A percentile compares a stretch with the other conserved stretches of the same genome.
These are phyloP conservation scores for Malurus elegans DNA, from an alignment of 2,113 vertebrate species.

Conservation along the genomic window DNA sequence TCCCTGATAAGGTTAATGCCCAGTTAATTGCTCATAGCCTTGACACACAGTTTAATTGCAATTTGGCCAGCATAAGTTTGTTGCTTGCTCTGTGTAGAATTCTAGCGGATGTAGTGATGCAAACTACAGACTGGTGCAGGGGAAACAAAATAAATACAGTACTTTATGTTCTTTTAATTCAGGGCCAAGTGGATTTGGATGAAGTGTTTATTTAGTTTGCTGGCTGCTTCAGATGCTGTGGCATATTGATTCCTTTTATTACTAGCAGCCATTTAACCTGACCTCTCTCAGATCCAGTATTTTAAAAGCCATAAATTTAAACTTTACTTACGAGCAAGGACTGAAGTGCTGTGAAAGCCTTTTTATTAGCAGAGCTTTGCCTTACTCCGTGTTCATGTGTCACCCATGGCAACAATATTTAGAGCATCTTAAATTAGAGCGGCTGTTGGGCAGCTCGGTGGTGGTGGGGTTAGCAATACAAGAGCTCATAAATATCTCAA, in stretches of 20 bases:
- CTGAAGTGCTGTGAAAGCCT: conserved; percentile 77
- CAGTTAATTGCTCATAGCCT: conserved; percentile 73
- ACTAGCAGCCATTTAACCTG: conserved; percentile 79
- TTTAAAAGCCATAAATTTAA: conserved; percentile 83
- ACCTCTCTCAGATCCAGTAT: conserved; percentile 79
- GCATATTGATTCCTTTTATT: conserved; percentile 83
- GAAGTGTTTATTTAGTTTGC: conserved; percentile 84
- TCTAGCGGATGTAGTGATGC: conserved; percentile 49
- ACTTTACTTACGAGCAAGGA: conserved; percentile 74
- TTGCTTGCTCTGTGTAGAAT: conserved; percentile 61
- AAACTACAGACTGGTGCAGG: conserved; percentile 65
- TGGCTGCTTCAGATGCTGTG: conserved; percentile 76
- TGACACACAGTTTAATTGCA: conserved; percentile 69
- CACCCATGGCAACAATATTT: conserved; percentile 77
- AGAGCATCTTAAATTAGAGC: conserved; percentile 71
- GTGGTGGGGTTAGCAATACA: conserved; percentile 9
- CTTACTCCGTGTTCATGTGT: conserved; percentile 62
- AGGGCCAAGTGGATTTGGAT: conserved; percentile 83
- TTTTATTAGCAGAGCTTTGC: conserved; percentile 77
- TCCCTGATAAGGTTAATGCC: conserved; percentile 73
- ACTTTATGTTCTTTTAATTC: conserved; percentile 85
- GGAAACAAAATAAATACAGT: conserved; percentile 80
- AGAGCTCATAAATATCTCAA: conserved; percentile 43
- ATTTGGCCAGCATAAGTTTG: conserved; percentile 68
- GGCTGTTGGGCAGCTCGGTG: conserved; percentile 21